These are phyloP conservation scores for Cyprinodon brontotheroides DNA, from an alignment of 2,113 vertebrate species.

Conservation along the genomic window DNA sequence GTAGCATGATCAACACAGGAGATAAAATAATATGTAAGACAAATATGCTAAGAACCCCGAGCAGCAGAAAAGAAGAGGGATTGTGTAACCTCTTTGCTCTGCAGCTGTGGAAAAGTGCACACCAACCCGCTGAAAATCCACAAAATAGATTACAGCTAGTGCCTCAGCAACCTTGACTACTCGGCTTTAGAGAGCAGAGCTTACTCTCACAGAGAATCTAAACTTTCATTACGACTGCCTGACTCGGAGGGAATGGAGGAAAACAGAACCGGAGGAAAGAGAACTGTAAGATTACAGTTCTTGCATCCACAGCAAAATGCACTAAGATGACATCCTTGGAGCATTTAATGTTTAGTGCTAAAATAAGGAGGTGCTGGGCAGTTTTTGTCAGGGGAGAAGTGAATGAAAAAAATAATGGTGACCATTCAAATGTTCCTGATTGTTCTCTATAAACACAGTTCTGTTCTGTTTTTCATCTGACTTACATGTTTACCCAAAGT, in stretches of 20 bases:
- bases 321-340: conserved; percentile 61
- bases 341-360: conserved; percentile 31
- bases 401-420: conserved; percentile 55
- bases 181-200: conserved; percentile 38
- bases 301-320: conserved; percentile 69
- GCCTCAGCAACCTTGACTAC: conserved; percentile 64
- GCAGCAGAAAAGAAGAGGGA: conserved; percentile 40
- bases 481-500: neutral
- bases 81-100: conserved; percentile 45
- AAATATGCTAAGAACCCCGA: conserved; percentile 69
- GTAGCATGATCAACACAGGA: conserved; percentile 32
- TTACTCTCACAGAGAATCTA: conserved; percentile 67
- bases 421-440: conserved; percentile 45
- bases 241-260: conserved; percentile 37
- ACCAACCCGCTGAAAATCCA: conserved; percentile 61
- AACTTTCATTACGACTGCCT: conserved; percentile 63
- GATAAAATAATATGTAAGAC: conserved; percentile 63
- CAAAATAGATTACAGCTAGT: conserved; percentile 71
- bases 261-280: conserved; percentile 19
- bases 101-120: conserved; percentile 44
- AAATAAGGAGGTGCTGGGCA: conserved; percentile 47
- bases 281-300: conserved; percentile 57
- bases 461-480: neutral
- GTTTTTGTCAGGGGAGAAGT: conserved; percentile 28
- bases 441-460: conserved; percentile 5